Conservation (phyloP, 2,888 invertebrate genomes). For the Hydropsyche betteni region DNA sequence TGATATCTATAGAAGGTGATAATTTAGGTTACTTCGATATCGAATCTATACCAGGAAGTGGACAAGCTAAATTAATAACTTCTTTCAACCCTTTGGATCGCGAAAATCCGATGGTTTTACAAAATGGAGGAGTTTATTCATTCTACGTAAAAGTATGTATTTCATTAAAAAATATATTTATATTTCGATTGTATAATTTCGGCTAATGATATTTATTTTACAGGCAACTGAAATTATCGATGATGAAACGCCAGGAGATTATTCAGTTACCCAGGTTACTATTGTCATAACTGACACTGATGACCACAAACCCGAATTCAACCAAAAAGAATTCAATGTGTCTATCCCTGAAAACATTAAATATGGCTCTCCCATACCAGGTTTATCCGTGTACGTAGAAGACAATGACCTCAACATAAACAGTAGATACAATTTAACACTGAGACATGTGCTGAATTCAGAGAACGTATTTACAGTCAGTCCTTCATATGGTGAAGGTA, state of each 20-base stretch:
- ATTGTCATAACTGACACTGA: conserved; percentile 83
- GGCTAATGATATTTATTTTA: conserved; percentile 38
- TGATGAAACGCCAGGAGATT: conserved; percentile 75
- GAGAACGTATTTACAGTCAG: conserved; percentile 71
- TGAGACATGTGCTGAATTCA: conserved; percentile 70
- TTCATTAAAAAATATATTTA: not conserved
- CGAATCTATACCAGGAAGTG: conserved; percentile 65
- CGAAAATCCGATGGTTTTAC: conserved; percentile 76
- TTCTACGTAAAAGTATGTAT: conserved; percentile 70
- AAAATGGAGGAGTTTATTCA: conserved; percentile 81
- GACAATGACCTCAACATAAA: conserved; percentile 80
- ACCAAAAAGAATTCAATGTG: conserved; percentile 71
- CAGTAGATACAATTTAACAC: conserved; percentile 72
- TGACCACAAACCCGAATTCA: conserved; percentile 79
- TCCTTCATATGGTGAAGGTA: conserved; percentile 74
- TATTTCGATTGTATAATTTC: not conserved
- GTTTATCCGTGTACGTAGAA: conserved; percentile 76
- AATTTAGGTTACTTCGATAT: conserved; percentile 74
- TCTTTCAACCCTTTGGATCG: conserved; percentile 75
- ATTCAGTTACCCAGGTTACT: conserved; percentile 74
- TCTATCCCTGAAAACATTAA: conserved; percentile 81
- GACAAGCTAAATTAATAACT: conserved; percentile 70
- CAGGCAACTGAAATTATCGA: conserved; percentile 79
- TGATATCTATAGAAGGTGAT: conserved; percentile 76
- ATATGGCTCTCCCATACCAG: conserved; percentile 73